Conservation (phyloP, 2,797 vertebrate species). For the Xiphophorus birchmanni region DNA sequence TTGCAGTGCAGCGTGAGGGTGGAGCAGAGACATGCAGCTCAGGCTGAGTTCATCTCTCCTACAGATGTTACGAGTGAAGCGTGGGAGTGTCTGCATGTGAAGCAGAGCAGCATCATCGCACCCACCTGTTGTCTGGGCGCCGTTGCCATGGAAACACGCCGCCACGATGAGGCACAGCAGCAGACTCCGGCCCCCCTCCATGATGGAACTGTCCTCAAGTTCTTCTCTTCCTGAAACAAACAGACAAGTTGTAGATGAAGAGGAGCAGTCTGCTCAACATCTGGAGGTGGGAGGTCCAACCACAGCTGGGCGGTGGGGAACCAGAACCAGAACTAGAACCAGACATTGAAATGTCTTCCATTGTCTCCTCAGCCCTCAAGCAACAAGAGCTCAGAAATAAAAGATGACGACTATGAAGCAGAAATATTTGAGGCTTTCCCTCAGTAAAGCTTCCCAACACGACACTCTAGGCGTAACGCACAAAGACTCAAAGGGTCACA, state of each 20-base stretch:
- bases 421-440: no score
- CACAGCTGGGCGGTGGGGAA: neutral
- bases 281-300: conserved; percentile 12
- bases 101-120: conserved; percentile 26
- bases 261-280: conserved; percentile 30
- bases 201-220: conserved; percentile 53
- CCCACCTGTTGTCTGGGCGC: conserved; percentile 74
- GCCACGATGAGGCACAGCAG: conserved; percentile 61
- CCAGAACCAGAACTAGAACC: neutral
- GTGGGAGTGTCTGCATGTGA: neutral
- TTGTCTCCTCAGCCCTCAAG: no score
- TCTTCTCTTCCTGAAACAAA: conserved; percentile 37
- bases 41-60: neutral
- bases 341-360: neutral
- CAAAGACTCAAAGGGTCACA: neutral
- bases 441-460: no score
- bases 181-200: conserved; percentile 59
- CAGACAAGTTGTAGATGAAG: neutral
- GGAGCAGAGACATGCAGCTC: neutral
- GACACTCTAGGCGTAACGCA: no score
- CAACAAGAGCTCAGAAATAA: no score
- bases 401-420: no score
- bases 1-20: neutral
- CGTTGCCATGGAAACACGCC: conserved; percentile 56
- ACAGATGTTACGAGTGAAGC: conserved; percentile 11